These are phyloP conservation scores for Ecliptopera silaceata DNA, from an alignment of 2,888 invertebrate genomes.

Conservation along the genomic window DNA sequence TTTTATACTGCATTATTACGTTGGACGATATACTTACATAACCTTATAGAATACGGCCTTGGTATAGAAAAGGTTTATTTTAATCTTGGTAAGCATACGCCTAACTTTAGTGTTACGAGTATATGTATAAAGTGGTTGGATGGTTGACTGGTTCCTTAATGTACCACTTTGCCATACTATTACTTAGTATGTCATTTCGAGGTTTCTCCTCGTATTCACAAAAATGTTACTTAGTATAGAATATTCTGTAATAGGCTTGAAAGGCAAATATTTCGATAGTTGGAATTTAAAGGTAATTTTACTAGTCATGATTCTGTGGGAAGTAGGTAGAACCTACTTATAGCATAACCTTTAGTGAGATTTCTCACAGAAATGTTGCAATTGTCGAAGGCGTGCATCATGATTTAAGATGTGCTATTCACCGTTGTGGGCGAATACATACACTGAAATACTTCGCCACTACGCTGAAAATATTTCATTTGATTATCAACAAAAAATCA, in stretches of 20 bases:
- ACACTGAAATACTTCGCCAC: neutral
- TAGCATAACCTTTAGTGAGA: constrained; percentile 43
- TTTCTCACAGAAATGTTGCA: constrained; percentile 42
- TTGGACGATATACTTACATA: no score
- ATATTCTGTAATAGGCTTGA: neutral
- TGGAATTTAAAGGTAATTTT: constrained; percentile 9
- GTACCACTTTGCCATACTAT: no score
- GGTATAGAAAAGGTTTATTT: no score
- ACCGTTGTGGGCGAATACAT: neutral
- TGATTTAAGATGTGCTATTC: constrained; percentile 35
- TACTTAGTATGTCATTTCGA: no score
- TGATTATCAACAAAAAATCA: neutral
- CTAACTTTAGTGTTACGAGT: no score
- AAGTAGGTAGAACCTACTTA: constrained; percentile 27
- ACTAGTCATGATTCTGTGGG: constrained; percentile 26
- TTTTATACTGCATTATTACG: neutral
- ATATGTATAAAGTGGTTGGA: no score
- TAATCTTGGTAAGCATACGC: no score
- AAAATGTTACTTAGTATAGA: no score
- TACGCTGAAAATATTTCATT: neutral
- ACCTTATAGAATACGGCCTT: no score
- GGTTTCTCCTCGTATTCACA: no score
- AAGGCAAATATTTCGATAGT: constrained; percentile 1
- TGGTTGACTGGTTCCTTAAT: no score
- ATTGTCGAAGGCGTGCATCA: constrained; percentile 41